Evolutionary conservation across 2,113 vertebrate species (phyloP), one percentile per base, ranked within the genome.

Genomic region (Corapipo altera): DNA sequence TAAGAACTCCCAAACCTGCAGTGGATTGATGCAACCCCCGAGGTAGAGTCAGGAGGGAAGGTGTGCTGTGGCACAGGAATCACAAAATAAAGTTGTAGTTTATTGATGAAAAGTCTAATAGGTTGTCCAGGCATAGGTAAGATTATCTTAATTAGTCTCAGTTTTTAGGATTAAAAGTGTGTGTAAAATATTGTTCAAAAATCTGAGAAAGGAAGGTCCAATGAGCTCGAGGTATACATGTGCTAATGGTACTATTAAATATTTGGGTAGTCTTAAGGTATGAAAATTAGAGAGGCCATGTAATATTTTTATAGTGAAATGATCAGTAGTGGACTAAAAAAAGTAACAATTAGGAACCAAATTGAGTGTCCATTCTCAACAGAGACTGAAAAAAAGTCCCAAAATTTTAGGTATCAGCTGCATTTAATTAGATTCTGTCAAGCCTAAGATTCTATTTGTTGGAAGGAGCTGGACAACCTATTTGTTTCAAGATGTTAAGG

Each of bases 1-100:
- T 46, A 26, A 30, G 71, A 74, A 1, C 21, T 64, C 55, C 58
- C 11, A 17, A 33, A 21, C 2, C 24, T 5, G 18, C 9, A 0
- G 0, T 11, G 57, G 28, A 23, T 11, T n/a, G 64, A 4, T 51
- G 54, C 62, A 65, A 21, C 17, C 46, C 41, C 27, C 22, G 6
- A 6, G 43, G 64, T 0, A 6, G 19, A 9, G 51, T 55, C 2
- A 3, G 61, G 23, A 66, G 51, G 37, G 21, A 49, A 46, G 26
- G 14, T 0, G 8, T 9, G 19, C 13, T 1, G 8, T 32, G 37
- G 23, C 20, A 62, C 32, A n/a, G 41, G 23, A 51, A 2, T 12
- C 14, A 20, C 0, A 6, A 1, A 7, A 32, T 39, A 5, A 37
- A 84, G 35, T 7, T 64, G 8, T 15, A 52, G 2, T 26, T 84